A percentile compares a stretch with the other conserved stretches of the same genome.
Evolutionary conservation across 1,140 invertebrate species (phyloP).

Genomic region (Helicoverpa armigera): DNA sequence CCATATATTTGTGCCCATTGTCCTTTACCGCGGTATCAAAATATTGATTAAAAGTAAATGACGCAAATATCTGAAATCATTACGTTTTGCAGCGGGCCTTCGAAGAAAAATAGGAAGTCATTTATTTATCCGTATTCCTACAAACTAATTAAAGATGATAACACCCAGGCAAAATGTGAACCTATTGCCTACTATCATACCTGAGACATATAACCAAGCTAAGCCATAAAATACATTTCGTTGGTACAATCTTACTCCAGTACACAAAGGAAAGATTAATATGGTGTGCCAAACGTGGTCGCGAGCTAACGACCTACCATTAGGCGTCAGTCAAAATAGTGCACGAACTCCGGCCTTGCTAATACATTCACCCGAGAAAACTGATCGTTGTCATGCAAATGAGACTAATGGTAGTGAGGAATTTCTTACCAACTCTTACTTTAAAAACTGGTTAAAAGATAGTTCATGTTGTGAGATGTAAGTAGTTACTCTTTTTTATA

Average conservation of each 20-base stretch:
- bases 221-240: not conserved
- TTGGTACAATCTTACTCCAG: not conserved
- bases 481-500: no score
- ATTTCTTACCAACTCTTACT: not conserved
- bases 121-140: no score
- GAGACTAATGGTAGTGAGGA: not conserved
- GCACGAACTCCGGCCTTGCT: conserved; percentile 23
- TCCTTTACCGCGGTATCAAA: no score
- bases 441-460: conserved; percentile 1
- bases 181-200: no score
- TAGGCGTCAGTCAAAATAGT: conserved; percentile 33
- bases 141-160: no score
- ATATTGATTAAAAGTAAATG: no score
- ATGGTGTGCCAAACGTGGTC: conserved; percentile 12
- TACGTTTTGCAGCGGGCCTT: no score
- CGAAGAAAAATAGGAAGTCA: no score
- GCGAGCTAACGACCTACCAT: not conserved
- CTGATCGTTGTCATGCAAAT: conserved; percentile 17
- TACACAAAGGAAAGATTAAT: conserved; percentile 18
- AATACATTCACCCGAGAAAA: conserved; percentile 37
- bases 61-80: no score
- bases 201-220: not conserved
- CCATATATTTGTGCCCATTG: no score
- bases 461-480: no score
- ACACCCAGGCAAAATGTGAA: no score